phyloP scores from a whole-genome alignment of 1,140 invertebrate species.

The Tribolium castaneum region DNA sequence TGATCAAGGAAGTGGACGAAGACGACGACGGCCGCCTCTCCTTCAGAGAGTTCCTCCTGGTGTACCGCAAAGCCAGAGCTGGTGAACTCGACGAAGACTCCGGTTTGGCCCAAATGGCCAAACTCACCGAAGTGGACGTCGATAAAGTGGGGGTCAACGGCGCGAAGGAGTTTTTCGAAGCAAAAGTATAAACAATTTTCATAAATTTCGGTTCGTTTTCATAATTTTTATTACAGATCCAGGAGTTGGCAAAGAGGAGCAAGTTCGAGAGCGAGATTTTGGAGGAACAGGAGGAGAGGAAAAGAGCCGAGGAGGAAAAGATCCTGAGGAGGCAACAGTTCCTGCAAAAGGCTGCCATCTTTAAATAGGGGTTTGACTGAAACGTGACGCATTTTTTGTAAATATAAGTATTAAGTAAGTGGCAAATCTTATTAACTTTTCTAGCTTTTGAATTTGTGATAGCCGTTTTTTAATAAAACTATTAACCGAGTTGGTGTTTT shows the following conservation, averaged over 20 bases:
- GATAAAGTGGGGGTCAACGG: slow-evolving; percentile 90
- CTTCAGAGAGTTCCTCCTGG: slow-evolving; percentile 91
- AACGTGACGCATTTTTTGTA: not conserved
- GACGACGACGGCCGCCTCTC: slow-evolving; percentile 90
- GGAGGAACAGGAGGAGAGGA: slow-evolving; percentile 86
- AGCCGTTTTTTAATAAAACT: too few relatives aligned
- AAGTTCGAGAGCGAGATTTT: slow-evolving; percentile 91
- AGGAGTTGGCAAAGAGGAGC: slow-evolving; percentile 80
- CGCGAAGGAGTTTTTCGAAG: slow-evolving; percentile 92
- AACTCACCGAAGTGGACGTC: slow-evolving; percentile 87
- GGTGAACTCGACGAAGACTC: slow-evolving; percentile 85
- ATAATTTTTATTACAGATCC: slow-evolving; percentile 72
- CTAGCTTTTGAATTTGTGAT: too few relatives aligned
- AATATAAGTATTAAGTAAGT: not conserved
- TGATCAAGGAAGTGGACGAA: slow-evolving; percentile 95
- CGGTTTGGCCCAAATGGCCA: slow-evolving; percentile 83
- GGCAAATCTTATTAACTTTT: not conserved
- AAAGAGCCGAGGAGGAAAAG: slow-evolving; percentile 53
- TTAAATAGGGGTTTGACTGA: slow-evolving; percentile 31
- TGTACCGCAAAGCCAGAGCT: slow-evolving; percentile 88
- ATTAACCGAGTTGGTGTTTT: too few relatives aligned
- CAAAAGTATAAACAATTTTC: slow-evolving; percentile 72
- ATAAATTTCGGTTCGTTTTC: too few relatives aligned
- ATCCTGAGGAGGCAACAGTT: slow-evolving; percentile 20
- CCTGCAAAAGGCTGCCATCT: slow-evolving; percentile 22